A percentile compares a stretch with the other conserved stretches of the same genome.
These are phyloP conservation scores for Sarcoramphus papa DNA, from an alignment of 2,797 vertebrate genomes.

Conservation along the genomic window DNA sequence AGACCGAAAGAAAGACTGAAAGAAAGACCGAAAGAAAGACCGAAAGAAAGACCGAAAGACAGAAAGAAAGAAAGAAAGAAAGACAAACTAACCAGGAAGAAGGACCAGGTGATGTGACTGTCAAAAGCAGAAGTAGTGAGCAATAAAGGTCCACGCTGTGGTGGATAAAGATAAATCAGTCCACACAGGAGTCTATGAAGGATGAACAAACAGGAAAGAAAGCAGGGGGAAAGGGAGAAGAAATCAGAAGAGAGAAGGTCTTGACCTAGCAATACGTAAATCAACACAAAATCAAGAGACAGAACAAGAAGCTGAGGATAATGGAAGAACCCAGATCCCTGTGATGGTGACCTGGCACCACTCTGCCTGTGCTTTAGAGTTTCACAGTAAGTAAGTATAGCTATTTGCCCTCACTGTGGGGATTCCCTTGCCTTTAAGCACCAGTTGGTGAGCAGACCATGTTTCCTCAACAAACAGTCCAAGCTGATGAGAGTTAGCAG, in stretches of 20 bases:
- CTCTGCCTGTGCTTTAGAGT: not conserved
- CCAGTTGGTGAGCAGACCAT: not conserved
- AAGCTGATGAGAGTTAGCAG: not conserved
- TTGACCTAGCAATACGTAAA: not conserved
- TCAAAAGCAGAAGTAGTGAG: not conserved
- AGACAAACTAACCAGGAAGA: not conserved
- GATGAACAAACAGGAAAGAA: not conserved
- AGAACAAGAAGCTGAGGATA: not conserved
- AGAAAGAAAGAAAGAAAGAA: too few relatives aligned
- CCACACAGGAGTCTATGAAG: not conserved
- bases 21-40: not conserved
- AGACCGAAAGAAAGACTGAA: too few relatives aligned
- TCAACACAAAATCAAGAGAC: not conserved
- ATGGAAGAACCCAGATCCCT: not conserved
- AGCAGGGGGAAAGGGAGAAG: not conserved
- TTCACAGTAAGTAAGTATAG: not conserved
- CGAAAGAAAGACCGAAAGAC: not conserved
- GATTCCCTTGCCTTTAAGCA: not conserved
- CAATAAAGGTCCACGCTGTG: not conserved
- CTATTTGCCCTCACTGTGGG: rapidly evolving
- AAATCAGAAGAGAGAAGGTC: not conserved
- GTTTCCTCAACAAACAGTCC: not conserved
- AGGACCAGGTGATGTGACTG: not conserved
- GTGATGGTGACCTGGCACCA: not conserved
- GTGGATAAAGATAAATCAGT: not conserved